A percentile compares a stretch with the other conserved stretches of the same genome.
These are phyloP conservation scores for Oryzias celebensis DNA, from an alignment of 2,113 vertebrate species.

Conservation along the genomic window DNA sequence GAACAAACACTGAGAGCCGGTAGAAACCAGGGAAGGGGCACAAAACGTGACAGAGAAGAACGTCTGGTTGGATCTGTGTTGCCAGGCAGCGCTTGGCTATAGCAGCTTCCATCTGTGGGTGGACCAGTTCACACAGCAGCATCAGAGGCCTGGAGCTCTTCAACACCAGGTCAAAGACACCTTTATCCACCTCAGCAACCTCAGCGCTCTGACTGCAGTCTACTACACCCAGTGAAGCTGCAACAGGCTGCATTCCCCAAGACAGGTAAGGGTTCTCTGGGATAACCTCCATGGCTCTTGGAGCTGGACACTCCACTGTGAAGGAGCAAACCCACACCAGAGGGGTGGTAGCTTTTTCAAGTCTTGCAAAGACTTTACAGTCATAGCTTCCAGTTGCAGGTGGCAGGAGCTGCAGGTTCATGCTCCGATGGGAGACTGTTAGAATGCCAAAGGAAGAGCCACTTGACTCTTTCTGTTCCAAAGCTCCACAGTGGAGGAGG, in stretches of 20 bases:
- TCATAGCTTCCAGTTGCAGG: slow-evolving; percentile 72
- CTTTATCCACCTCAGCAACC: slow-evolving; percentile 53
- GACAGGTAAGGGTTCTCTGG: slow-evolving; percentile 79
- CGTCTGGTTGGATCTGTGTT: slow-evolving; percentile 74
- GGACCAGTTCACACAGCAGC: slow-evolving; percentile 70
- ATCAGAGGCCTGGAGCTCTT: slow-evolving; percentile 72
- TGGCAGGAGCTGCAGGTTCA: slow-evolving; percentile 77
- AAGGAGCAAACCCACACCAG: slow-evolving; percentile 82
- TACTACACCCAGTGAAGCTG: slow-evolving; percentile 66
- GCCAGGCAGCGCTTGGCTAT: slow-evolving; percentile 75
- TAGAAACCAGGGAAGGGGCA: slow-evolving; percentile 78
- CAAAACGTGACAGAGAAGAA: slow-evolving; percentile 75
- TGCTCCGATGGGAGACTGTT: slow-evolving; percentile 55
- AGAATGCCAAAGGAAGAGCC: slow-evolving; percentile 69
- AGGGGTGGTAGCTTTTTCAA: slow-evolving; percentile 32
- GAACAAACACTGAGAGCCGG: slow-evolving; percentile 77
- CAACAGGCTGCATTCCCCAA: slow-evolving; percentile 74
- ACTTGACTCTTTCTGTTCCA: slow-evolving; percentile 57
- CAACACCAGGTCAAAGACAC: slow-evolving; percentile 63
- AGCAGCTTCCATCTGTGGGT: slow-evolving; percentile 58
- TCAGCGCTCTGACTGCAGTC: slow-evolving; percentile 65
- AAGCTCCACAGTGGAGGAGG: slow-evolving; percentile 58
- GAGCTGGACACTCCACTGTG: slow-evolving; percentile 69
- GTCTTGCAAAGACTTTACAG: slow-evolving; percentile 79
- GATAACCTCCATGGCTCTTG: slow-evolving; percentile 61